Evolutionary conservation across 2,888 invertebrate species (phyloP), one percentile per base, ranked within the genome.

Genomic region (Sabatieria punctata): DNA sequence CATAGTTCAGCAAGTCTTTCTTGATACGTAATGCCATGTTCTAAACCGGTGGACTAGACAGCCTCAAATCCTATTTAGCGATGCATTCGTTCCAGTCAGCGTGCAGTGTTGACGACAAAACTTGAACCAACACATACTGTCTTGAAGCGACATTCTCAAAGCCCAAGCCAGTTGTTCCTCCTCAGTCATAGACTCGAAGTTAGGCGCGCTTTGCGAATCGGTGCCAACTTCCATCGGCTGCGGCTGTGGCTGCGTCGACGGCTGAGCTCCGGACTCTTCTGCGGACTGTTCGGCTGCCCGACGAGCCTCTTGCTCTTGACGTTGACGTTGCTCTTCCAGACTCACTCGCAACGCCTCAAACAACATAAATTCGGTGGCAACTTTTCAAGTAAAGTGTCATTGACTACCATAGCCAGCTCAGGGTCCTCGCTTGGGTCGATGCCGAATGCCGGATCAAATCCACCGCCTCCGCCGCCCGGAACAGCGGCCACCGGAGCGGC

Each of bases 401-500:
- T 18, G 19, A 59, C 52, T 49, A 70, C 78, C 68, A 97, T 74
- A 49, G 95, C 97, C 53, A 99, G 74, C 68, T 99, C 97, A 1
- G 97, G 97, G 74, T 99, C 97, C 73, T 97, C 95, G 70, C 93
- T 93, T 77, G 95, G 95, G 52, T 97, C 88, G 25, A 93, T 91
- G 68, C 95, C 95, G 65, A 84, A 95, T n/a, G n/a, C n/a, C n/a
- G n/a, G n/a, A 39, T 82, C 83, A 46, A 65, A 65, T 15, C 82
- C 82, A n/a, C n/a, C n/a, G 3, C 82, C 81, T 11, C 37, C 37
- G 13, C 8, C 37, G 8, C 37, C 37, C 15, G 37, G 13, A 8
- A 37, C 18, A 13, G 25, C 41, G 8, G 24, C 43, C 22, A 40
- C 38, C 33, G 54, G 49, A 19, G 77, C 73, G 19, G 84, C 91